Percentiles rank a stretch among this genome's conserved stretches.
Evolutionary conservation across 2,113 vertebrate genomes (phyloP).

Genomic region (Polyodon spathula): DNA sequence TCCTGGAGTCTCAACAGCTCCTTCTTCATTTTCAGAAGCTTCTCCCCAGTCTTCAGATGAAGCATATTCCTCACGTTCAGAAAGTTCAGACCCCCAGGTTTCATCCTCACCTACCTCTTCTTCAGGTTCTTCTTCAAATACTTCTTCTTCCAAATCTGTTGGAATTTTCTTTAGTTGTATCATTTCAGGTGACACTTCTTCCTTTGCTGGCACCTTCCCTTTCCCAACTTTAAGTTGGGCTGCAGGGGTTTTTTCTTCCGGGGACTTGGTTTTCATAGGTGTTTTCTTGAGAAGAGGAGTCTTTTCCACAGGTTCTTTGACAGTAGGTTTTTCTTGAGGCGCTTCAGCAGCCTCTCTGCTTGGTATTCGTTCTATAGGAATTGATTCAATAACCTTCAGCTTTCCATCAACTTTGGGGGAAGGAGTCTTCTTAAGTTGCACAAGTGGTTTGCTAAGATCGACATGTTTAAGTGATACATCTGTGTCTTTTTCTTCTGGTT

Average conservation of each 20-base stretch:
- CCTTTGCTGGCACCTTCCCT: too few species aligned
- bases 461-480: too few species aligned
- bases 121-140: constrained; percentile 35
- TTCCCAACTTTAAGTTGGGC: too few species aligned
- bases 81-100: constrained; percentile 55
- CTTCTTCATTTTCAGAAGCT: constrained; percentile 41
- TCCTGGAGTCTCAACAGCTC: constrained; percentile 56
- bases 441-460: constrained; percentile 40
- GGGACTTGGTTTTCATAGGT: too few species aligned
- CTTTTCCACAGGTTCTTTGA: constrained; percentile 34
- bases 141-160: constrained; percentile 47
- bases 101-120: constrained; percentile 39
- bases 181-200: too few species aligned
- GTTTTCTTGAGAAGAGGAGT: too few species aligned
- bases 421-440: constrained; percentile 35
- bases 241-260: too few species aligned
- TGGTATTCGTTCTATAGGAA: constrained; percentile 25
- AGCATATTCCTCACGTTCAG: constrained; percentile 45
- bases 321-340: constrained; percentile 32
- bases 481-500: too few species aligned
- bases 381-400: constrained; percentile 26
- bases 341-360: constrained; percentile 25
- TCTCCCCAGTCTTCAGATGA: constrained; percentile 45
- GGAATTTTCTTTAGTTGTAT: constrained; percentile 48
- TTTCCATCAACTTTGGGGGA: constrained; percentile 40